A percentile compares a stretch with the other conserved stretches of the same genome.
Evolutionary conservation across 2,888 invertebrate genomes (phyloP).

Genomic region (Plutella xylostella): DNA sequence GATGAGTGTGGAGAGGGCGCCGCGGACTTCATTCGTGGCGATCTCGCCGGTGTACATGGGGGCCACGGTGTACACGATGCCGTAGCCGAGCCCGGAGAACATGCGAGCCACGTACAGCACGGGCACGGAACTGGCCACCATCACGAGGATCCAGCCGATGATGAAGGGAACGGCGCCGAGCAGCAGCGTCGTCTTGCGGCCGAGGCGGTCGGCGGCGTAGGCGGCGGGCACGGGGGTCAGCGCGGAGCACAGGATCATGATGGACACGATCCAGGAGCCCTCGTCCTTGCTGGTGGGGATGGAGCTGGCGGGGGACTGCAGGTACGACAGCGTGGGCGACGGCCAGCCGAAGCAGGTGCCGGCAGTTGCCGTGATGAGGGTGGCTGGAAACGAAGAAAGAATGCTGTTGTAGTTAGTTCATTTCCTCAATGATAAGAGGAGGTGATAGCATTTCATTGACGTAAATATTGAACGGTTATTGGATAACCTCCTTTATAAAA

Average conservation of each 20-base stretch:
- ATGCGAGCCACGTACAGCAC: constrained; percentile 71
- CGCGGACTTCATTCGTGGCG: constrained; percentile 71
- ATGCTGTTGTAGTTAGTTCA: neutral
- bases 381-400: constrained; percentile 45
- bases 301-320: constrained; percentile 48
- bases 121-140: constrained; percentile 65
- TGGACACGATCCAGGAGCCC: constrained; percentile 74
- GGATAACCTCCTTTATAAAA: too few relatives aligned
- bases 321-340: constrained; percentile 68
- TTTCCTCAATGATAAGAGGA: too few relatives aligned
- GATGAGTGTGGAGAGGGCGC: constrained; percentile 72
- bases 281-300: constrained; percentile 62
- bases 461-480: too few relatives aligned
- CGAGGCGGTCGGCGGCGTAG: constrained; percentile 72
- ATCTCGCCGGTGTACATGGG: constrained; percentile 75
- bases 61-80: constrained; percentile 70
- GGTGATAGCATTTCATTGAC: too few relatives aligned
- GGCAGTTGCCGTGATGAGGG: constrained; percentile 64
- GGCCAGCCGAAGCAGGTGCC: constrained; percentile 73
- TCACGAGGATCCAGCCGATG: constrained; percentile 73
- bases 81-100: constrained; percentile 74
- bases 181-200: constrained; percentile 76
- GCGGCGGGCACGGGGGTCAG: constrained; percentile 73
- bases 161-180: constrained; percentile 71
- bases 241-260: constrained; percentile 74